Conservation (phyloP, 1,140 invertebrate species). For the Goniozus legneri region DNA sequence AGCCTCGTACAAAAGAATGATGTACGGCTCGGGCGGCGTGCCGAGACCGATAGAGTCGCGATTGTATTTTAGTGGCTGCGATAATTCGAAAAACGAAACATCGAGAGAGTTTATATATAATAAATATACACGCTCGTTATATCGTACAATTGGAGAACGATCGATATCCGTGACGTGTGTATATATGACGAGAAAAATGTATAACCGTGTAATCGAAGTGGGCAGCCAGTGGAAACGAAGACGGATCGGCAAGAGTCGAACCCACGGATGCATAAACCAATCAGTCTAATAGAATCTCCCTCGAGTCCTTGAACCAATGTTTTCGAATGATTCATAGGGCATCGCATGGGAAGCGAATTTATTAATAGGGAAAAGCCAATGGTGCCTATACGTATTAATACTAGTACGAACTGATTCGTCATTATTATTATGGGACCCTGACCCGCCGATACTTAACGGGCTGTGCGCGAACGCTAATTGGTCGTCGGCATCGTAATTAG, state of each 20-base stretch:
- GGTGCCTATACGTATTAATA: conserved; percentile 13
- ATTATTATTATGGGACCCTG: conserved; percentile 29
- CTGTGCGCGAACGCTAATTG: conserved; percentile 23
- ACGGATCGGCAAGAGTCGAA: conserved; percentile 22
- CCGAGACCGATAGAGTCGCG: too few relatives aligned
- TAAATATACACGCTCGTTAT: not conserved
- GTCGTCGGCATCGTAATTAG: conserved; percentile 12
- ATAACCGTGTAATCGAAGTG: too few relatives aligned
- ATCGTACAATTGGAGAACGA: not conserved
- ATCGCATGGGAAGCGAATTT: conserved; percentile 34
- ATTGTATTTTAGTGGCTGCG: too few relatives aligned
- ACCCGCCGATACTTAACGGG: conserved; percentile 22
- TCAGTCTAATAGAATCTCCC: conserved; percentile 37
- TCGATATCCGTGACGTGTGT: conserved; percentile 3
- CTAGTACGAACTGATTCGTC: conserved; percentile 24
- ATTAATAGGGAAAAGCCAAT: conserved; percentile 27
- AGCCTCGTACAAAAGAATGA: too few relatives aligned
- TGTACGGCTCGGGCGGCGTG: too few relatives aligned
- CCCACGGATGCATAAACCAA: conserved; percentile 24
- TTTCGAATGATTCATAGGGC: conserved; percentile 35
- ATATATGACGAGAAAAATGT: too few relatives aligned
- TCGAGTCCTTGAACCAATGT: too few relatives aligned
- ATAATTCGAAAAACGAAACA: too few relatives aligned
- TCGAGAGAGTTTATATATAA: too few relatives aligned
- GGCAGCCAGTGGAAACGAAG: conserved; percentile 14